Base-by-base conservation (phyloP, 1,140 invertebrate species). In the Platyscapa corneri region DNA sequence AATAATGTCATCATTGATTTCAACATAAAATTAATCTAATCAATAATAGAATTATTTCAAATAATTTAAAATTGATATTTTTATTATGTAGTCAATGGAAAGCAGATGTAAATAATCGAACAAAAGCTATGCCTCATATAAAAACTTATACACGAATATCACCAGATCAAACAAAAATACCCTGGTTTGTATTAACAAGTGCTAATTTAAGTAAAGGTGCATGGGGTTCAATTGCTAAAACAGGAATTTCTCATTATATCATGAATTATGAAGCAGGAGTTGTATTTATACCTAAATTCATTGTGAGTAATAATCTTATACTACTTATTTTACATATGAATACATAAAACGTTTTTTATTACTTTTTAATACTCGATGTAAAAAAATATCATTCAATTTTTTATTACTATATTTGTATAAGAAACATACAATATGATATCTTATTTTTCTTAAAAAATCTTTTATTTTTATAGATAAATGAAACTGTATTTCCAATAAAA, bases 201-300 rank as follows among this genome's bases (percentile, higher is more conserved):
- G 97, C 97, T 0, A 99, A 99, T 94, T 92, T 99, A 14, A 99
- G 98, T 23, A 99, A 99, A 94, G 97, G 98, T 30, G 98, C 98
- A 0, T 99, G 98, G 98, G 98, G 98, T 83, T 94, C 93, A 32
- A 94, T 93, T 30, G 88, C 95, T 95, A 84, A 94, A 94, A 72
- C 92, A 93, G 64, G 94, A 56, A 90, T 94, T 83, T 95, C 95
- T 85, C 92, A 97, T 72, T 95, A 96, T 86, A 96, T 98, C 3
- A 95, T 97, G 90, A 98, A 97, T 70, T 99, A 98, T 91, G 98
- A 99, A 94, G 96, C 96, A 37, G 98, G 98, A 0, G 96, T 99
- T 18, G 89, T 99, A 18, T 98, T 99, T 89, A 88, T 99, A 72
- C 98, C 98, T 0, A 94, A 95, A 91, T 95, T 97, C 91, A 94